These are phyloP conservation scores for Turnix velox DNA, from an alignment of 2,113 vertebrate genomes.

Conservation along the genomic window DNA sequence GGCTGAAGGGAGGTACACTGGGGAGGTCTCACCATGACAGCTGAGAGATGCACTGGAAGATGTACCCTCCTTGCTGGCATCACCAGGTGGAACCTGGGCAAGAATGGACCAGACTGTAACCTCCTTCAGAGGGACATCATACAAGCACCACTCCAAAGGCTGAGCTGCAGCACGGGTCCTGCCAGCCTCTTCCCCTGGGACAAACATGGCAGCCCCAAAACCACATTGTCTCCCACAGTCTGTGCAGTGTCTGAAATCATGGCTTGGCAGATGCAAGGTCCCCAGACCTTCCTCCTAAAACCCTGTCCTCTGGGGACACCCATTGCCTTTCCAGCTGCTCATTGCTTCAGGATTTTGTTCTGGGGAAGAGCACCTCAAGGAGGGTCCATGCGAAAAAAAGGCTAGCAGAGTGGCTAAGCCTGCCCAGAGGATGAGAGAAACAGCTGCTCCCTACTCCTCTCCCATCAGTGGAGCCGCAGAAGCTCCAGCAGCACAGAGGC, in stretches of 20 bases:
- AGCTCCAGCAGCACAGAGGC: neutral
- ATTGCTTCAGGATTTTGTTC: neutral
- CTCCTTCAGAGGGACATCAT: neutral
- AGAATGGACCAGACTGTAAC: neutral
- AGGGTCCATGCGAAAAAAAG: neutral
- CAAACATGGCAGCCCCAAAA: neutral
- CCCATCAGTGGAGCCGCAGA: neutral
- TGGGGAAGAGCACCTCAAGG: neutral
- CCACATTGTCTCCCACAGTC: neutral
- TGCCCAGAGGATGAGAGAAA: neutral
- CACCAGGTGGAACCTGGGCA: neutral
- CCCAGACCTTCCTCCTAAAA: neutral
- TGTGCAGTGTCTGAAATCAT: neutral
- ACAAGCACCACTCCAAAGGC: neutral
- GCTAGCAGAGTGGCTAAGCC: neutral
- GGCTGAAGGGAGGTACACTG: neutral
- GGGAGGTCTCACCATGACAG: fast-evolving
- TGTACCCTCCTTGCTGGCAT: neutral
- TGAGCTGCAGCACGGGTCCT: neutral
- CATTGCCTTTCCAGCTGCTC: neutral
- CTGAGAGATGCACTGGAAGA: neutral
- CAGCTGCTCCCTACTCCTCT: slow-evolving; percentile 1
- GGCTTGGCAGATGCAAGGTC: neutral
- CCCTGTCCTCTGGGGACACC: neutral
- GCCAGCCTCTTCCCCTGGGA: neutral